phyloP scores from a whole-genome alignment of 2,888 invertebrate species.

The Clostera curtula region DNA sequence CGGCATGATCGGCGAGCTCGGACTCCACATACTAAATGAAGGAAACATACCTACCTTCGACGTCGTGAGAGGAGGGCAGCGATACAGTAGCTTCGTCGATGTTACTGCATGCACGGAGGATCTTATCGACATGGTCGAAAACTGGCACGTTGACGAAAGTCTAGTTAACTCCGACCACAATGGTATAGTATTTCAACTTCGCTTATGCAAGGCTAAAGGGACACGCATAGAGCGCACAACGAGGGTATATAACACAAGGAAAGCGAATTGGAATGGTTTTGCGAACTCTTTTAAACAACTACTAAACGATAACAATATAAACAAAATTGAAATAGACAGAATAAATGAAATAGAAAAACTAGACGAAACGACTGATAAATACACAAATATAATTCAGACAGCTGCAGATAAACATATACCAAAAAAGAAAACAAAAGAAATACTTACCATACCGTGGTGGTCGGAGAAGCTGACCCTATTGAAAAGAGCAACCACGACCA shows the following conservation, averaged over 20 bases:
- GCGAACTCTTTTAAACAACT: conserved; percentile 8
- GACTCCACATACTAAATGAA: conserved; percentile 17
- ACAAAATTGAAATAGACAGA: background rate
- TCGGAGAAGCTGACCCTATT: conserved; percentile 5
- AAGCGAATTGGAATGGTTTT: conserved; percentile 17
- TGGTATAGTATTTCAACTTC: conserved; percentile 14
- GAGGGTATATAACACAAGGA: conserved; percentile 12
- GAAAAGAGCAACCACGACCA: conserved; percentile 8
- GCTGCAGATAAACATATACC: conserved; percentile 5
- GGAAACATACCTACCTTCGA: conserved; percentile 21
- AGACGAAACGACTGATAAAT: background rate
- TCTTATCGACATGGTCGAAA: conserved; percentile 5
- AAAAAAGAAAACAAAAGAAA: conserved; percentile 2
- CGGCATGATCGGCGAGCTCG: conserved; percentile 8
- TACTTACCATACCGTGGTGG: conserved; percentile 16
- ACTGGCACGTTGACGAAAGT: conserved; percentile 10
- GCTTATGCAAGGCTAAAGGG: conserved; percentile 2
- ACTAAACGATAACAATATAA: background rate
- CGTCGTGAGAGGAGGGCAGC: conserved; percentile 10
- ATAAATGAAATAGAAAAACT: background rate
- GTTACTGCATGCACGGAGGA: conserved; percentile 17
- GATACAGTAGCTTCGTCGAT: conserved; percentile 16
- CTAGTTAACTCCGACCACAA: conserved; percentile 19
- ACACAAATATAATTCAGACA: conserved; percentile 3
- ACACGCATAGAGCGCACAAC: conserved; percentile 7